Base-by-base conservation (phyloP, 2,797 vertebrate species). In the Percopsis omiscomaycus region DNA sequence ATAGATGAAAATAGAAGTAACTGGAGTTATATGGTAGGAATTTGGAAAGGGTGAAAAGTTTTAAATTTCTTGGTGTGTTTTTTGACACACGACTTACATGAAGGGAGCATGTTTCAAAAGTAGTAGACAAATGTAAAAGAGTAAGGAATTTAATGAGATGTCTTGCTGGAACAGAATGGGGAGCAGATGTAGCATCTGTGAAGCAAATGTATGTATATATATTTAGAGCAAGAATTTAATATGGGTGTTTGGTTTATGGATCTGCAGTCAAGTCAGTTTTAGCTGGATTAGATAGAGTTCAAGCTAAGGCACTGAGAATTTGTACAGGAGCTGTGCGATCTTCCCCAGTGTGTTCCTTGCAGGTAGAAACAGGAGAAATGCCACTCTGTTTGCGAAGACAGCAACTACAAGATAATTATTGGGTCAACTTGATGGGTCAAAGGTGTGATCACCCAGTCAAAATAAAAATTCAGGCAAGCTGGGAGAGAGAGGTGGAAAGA, bases 381-480 rank as follows among this genome's bases (percentile, higher is more conserved):
- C 55, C 55, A 56, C 13, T 56, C 2, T 30, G 6, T 32, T 56
- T 56, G 28, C 44, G 29, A 10, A 16, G 55, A 58, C 13, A 58
- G 6, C 55, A 58, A 8, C 55, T 58, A 11, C 32, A 58, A 30
- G 55, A 4, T 8, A 37, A 57, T 13, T 58, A 45, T 14, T 44
- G 55, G 32, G n/a, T 58, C n/a, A 14, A 16, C 15, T 58, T 58
- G 55, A 57, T 57, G 32, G 55, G 55, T n/a, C n/a, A n/a, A n/a
- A n/a, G n/a, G n/a, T n/a, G n/a, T n/a, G n/a, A n/a, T n/a, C n/a
- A n/a, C n/a, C n/a, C n/a, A n/a, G n/a, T n/a, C n/a, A n/a, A n/a
- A n/a, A n/a, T n/a, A n/a, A n/a, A n/a, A n/a, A 22, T 22, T 22
- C 22, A 22, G 1, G 22, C 22, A 22, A 22, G 22, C 22, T 22